Conservation (phyloP, 1,140 invertebrate species). For the Orchestia grillus region DNA sequence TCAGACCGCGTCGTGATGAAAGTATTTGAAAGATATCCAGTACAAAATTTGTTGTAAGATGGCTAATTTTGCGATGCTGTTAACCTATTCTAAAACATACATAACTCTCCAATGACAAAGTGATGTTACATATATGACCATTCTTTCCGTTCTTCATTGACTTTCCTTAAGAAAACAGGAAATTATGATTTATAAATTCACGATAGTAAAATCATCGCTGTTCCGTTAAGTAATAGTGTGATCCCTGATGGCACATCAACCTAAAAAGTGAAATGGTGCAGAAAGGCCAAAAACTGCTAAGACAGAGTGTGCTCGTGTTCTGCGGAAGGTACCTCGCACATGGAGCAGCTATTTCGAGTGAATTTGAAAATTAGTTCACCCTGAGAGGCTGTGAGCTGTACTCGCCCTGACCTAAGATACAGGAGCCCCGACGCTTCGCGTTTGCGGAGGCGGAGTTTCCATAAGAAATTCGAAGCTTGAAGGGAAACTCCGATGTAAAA, state of each 20-base stretch:
- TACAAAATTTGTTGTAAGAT: neutral
- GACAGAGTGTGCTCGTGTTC: neutral
- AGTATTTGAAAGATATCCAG: no score
- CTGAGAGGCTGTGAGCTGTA: neutral
- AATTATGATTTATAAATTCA: neutral
- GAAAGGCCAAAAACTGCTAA: neutral
- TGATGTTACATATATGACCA: neutral
- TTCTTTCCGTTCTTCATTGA: neutral
- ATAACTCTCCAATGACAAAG: neutral
- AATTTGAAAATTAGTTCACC: neutral
- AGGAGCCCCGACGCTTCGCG: no score
- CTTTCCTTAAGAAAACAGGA: neutral
- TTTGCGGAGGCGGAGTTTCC: neutral
- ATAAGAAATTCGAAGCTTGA: neutral
- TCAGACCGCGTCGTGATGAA: neutral
- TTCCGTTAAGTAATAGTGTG: neutral
- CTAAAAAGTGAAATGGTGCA: neutral
- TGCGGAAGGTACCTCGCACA: neutral
- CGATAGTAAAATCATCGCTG: neutral
- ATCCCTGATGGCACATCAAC: neutral
- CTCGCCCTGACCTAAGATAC: neutral
- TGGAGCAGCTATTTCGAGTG: neutral
- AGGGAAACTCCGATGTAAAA: neutral
- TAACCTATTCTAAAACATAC: neutral
- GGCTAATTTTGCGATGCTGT: neutral